Evolutionary conservation across 2,797 vertebrate genomes (phyloP).

Genomic region (Anguilla megastoma): DNA sequence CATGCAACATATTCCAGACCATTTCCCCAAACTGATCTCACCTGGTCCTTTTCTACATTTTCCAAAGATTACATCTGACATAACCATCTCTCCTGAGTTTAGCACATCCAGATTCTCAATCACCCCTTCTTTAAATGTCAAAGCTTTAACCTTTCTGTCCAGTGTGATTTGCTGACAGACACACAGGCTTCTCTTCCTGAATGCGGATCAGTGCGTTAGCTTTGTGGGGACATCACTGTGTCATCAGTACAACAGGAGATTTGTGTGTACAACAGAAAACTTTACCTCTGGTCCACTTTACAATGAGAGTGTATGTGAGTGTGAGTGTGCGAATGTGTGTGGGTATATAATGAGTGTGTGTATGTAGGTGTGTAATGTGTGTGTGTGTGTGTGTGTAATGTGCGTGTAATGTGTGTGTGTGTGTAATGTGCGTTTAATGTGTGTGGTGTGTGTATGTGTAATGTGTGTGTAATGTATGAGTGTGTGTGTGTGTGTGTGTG

Average conservation of each 20-base stretch:
- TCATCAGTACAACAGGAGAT: not conserved
- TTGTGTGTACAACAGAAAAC: not conserved
- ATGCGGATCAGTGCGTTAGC: not conserved
- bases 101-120: not conserved
- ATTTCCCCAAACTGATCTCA: not conserved
- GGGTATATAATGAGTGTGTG: not conserved
- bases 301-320: not conserved
- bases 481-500: not conserved
- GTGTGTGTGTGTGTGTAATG: not conserved
- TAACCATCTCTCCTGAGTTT: not conserved
- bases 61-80: not conserved
- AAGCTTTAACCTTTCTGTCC: not conserved
- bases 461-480: not conserved
- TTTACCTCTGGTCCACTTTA: not conserved
- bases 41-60: not conserved
- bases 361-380: not conserved
- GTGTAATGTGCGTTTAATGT: slow-evolving; percentile 9
- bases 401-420: not conserved
- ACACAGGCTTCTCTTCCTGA: not conserved
- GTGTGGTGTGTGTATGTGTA: not conserved
- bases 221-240: not conserved
- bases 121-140: not conserved
- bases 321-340: not conserved
- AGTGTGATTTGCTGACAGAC: not conserved
- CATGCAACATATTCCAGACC: not conserved